These are phyloP conservation scores for Lepidurus apus DNA, from an alignment of 1,140 invertebrate species.

Conservation along the genomic window DNA sequence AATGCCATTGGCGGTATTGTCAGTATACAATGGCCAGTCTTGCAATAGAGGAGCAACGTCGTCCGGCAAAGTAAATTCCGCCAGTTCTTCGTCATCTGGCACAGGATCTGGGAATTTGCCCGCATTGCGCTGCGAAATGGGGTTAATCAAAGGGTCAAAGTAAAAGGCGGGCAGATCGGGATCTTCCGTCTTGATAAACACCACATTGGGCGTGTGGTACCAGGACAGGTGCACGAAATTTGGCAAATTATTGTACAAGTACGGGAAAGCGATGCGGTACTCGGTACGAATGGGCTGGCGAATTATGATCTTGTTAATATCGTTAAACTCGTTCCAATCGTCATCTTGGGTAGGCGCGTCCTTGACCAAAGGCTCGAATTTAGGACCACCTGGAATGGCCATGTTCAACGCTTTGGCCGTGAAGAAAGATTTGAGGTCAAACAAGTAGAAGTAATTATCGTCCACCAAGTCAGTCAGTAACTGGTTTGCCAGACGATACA, in stretches of 20 bases:
- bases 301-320: slow-evolving; percentile 99
- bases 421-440: slow-evolving; percentile 99
- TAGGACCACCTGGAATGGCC: slow-evolving; percentile 99
- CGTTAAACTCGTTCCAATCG: slow-evolving; percentile 99
- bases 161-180: slow-evolving; percentile 99
- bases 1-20: slow-evolving; percentile 99
- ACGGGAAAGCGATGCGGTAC: slow-evolving; percentile 98
- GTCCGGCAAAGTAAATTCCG: slow-evolving; percentile 84
- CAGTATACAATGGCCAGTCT: slow-evolving; percentile 92
- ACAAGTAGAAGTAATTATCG: slow-evolving; percentile 98
- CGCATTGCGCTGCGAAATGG: slow-evolving; percentile 91
- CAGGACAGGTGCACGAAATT: slow-evolving; percentile 91
- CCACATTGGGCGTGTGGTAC: slow-evolving; percentile 98
- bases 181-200: slow-evolving; percentile 99
- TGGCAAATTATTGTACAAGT: slow-evolving; percentile 97
- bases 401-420: slow-evolving; percentile 99
- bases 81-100: slow-evolving; percentile 79
- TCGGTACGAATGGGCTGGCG: slow-evolving; percentile 96
- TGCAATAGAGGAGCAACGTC: slow-evolving; percentile 86
- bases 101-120: slow-evolving; percentile 72
- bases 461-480: slow-evolving; percentile 97
- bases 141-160: slow-evolving; percentile 99
- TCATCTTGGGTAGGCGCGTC: slow-evolving; percentile 96
- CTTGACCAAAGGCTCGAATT: slow-evolving; percentile 98
- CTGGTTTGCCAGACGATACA: slow-evolving; percentile 96